These are phyloP conservation scores for Urocynchramus pylzowi DNA, from an alignment of 2,113 vertebrate species.

Conservation along the genomic window DNA sequence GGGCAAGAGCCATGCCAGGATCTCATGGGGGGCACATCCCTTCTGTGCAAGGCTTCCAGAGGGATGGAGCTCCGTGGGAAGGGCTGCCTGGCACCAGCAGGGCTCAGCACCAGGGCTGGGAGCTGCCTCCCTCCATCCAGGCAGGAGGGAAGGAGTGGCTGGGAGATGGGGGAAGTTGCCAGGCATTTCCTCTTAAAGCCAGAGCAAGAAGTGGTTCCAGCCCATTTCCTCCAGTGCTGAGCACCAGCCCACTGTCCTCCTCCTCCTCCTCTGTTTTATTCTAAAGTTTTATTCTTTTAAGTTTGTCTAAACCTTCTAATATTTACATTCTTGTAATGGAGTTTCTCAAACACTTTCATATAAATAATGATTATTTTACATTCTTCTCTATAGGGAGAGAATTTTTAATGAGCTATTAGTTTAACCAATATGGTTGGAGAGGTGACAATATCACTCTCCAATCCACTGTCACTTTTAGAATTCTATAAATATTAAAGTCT, in stretches of 20 bases:
- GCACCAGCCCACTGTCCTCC: background rate
- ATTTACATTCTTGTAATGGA: too few species aligned
- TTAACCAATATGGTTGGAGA: too few species aligned
- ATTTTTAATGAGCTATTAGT: too few species aligned
- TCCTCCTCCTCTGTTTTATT: background rate
- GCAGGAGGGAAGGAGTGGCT: background rate
- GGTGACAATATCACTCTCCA: too few species aligned
- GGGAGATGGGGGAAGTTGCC: background rate
- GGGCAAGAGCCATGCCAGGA: background rate
- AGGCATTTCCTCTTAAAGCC: background rate
- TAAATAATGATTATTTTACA: too few species aligned
- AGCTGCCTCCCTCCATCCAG: background rate
- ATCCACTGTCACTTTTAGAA: too few species aligned
- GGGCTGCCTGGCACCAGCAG: background rate
- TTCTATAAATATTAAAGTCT: too few species aligned
- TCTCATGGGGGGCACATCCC: background rate
- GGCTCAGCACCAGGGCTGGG: background rate
- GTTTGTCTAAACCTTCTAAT: too few species aligned
- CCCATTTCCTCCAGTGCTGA: background rate
- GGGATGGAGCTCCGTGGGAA: background rate
- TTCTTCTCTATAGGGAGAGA: too few species aligned
- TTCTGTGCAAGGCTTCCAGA: fast-evolving
- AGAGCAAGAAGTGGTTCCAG: slow-evolving; percentile 3
- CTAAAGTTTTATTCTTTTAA: too few species aligned
- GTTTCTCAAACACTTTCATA: too few species aligned